Percentiles rank a stretch among this genome's conserved stretches.
Conservation (phyloP, 2,113 vertebrate genomes). For the Rhinoderma darwinii region DNA sequence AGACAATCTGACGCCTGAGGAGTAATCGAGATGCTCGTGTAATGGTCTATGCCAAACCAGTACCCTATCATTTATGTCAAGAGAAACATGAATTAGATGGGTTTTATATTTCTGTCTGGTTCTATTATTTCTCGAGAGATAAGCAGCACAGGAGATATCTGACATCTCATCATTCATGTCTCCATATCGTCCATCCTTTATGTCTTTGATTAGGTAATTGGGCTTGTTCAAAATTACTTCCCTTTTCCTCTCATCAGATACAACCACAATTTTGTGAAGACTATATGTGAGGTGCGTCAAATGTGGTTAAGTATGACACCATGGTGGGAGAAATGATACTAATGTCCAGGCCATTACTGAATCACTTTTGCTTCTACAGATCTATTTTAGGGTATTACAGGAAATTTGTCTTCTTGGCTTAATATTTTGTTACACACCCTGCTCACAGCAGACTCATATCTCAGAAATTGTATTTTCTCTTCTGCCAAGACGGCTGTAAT, state of each 20-base stretch:
- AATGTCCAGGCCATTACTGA: not conserved
- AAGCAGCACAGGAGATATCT: no score
- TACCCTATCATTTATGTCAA: no score
- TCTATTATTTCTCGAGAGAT: no score
- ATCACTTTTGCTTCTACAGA: not conserved
- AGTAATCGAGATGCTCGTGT: no score
- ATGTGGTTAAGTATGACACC: not conserved
- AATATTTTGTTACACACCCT: not conserved
- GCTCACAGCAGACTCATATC: not conserved
- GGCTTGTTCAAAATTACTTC: not conserved
- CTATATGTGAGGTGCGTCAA: not conserved
- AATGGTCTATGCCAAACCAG: no score
- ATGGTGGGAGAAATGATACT: not conserved
- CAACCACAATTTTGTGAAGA: not conserved
- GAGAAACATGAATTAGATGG: no score
- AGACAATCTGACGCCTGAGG: no score
- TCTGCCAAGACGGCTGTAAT: not conserved
- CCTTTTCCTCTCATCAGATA: not conserved
- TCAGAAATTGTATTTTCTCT: not conserved
- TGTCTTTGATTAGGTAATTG: not conserved
- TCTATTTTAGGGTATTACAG: constrained; percentile 9
- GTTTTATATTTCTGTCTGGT: no score
- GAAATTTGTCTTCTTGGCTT: constrained; percentile 8
- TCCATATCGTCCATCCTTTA: no score
- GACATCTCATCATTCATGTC: no score